These are phyloP conservation scores for Megalopta genalis DNA, from an alignment of 1,140 invertebrate species.

Conservation along the genomic window DNA sequence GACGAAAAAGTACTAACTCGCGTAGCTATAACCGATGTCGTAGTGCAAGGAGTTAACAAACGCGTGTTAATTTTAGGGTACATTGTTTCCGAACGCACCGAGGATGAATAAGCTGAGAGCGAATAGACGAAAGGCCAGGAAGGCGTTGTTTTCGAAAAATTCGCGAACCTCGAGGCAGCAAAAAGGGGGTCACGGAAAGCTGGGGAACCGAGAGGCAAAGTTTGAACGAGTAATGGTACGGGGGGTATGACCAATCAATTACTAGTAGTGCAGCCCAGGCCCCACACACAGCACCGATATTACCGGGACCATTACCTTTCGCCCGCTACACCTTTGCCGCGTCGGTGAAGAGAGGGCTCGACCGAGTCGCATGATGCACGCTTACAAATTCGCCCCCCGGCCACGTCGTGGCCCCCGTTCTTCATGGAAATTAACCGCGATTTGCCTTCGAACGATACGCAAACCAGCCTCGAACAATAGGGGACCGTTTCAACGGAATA, in stretches of 20 bases:
- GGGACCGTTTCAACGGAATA: background rate
- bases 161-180: conserved; percentile 25
- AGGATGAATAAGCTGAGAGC: background rate
- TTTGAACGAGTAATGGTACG: conserved; percentile 72
- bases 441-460: conserved; percentile 41
- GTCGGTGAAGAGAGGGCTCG: conserved; percentile 20
- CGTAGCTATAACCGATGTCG: too few relatives aligned
- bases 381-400: conserved; percentile 67
- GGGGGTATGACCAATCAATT: conserved; percentile 75
- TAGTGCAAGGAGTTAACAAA: too few relatives aligned
- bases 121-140: background rate
- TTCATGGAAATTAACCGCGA: conserved; percentile 48
- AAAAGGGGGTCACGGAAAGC: conserved; percentile 64
- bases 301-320: conserved; percentile 74
- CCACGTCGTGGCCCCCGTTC: conserved; percentile 37
- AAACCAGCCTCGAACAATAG: conserved; percentile 12
- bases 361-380: conserved; percentile 64
- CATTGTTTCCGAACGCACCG: too few relatives aligned
- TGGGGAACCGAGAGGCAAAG: conserved; percentile 58
- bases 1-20: too few relatives aligned
- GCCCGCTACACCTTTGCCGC: conserved; percentile 63
- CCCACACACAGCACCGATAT: conserved; percentile 73
- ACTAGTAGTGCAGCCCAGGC: conserved; percentile 73
- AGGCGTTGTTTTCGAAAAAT: conserved; percentile 34
- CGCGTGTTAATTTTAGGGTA: too few relatives aligned